Base-by-base conservation (phyloP, 2,113 vertebrate species). In the Limanda limanda region DNA sequence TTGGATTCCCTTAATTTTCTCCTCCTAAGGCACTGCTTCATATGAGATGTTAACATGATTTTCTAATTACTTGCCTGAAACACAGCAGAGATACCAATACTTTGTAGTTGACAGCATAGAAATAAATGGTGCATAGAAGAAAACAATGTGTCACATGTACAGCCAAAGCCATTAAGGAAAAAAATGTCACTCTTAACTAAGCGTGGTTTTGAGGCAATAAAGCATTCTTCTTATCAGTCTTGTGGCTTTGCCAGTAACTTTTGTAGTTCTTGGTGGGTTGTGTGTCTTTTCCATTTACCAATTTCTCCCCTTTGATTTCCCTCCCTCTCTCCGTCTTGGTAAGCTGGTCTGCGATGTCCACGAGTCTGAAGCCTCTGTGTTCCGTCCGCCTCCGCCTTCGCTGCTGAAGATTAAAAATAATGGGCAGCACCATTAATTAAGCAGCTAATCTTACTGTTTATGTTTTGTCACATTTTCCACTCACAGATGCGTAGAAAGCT, bases 361-460 rank as follows among this genome's bases (percentile, higher is more conserved):
- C 60, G 88, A 93, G 82, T 90, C 80, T 87, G 84, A 88, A 75
- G 83, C 83, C 75, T 75, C 73, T 86, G 86, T 89, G 90, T 92
- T 93, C 66, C 65, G 24, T 56, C 60, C 54, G 82, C 79, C 80
- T 90, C 86, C 35, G 79, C 77, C 76, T 81, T 80, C 60, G 12
- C 74, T 69, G 78, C 51, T 45, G 76, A 74, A 91, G 91, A 94
- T 93, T 92, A 93, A 90, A 89, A 92, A 85, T 94, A 93, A 92
- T 89, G 76, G 83, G 85, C 83, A 77, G 74, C 83, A 11, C 82
- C 82, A 76, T 87, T 90, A 94, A 94, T 94, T 93, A 93, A 91
- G 56, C 76, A 62, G 72, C 91, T 92, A 93, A 93, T 95, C 92
- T 91, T 48, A 58, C 70, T 90, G 83, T 90, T 88, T 89, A 67